phyloP scores from a whole-genome alignment of 2,113 vertebrate species.

The Centropristis striata region DNA sequence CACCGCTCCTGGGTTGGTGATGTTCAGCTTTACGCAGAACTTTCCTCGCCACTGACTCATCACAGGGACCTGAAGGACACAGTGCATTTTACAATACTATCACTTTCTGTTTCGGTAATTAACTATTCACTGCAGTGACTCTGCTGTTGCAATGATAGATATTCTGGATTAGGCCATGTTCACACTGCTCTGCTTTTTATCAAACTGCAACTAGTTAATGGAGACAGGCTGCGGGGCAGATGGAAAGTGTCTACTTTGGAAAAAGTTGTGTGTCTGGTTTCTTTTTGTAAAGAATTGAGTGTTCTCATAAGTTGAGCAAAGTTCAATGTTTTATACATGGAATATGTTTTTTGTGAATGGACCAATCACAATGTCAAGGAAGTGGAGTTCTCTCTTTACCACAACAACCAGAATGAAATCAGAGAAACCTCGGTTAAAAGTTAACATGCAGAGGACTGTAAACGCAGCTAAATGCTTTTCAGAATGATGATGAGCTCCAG shows the following conservation, averaged over 20 bases:
- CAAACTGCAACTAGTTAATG: constrained; percentile 9
- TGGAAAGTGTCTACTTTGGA: constrained; percentile 12
- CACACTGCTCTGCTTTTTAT: constrained; percentile 29
- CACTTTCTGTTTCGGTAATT: background rate
- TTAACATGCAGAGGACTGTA: background rate
- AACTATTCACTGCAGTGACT: background rate
- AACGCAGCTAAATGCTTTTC: background rate
- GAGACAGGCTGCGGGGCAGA: background rate
- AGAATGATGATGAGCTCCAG: background rate
- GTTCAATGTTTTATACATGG: background rate
- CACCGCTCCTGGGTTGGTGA: constrained; percentile 86
- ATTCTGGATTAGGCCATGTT: constrained; percentile 1
- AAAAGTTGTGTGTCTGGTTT: constrained; percentile 20
- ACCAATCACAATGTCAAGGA: background rate
- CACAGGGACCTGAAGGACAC: constrained; percentile 84
- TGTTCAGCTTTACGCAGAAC: constrained; percentile 90
- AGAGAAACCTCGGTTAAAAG: background rate
- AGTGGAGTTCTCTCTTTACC: background rate
- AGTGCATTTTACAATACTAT: background rate
- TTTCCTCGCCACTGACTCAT: constrained; percentile 89
- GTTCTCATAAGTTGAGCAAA: background rate
- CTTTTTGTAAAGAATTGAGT: background rate
- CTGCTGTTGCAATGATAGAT: background rate
- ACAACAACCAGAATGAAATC: background rate
- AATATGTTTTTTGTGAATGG: constrained; percentile 3